Base-by-base conservation (phyloP, 2,113 vertebrate genomes). In the Ophiodon elongatus region DNA sequence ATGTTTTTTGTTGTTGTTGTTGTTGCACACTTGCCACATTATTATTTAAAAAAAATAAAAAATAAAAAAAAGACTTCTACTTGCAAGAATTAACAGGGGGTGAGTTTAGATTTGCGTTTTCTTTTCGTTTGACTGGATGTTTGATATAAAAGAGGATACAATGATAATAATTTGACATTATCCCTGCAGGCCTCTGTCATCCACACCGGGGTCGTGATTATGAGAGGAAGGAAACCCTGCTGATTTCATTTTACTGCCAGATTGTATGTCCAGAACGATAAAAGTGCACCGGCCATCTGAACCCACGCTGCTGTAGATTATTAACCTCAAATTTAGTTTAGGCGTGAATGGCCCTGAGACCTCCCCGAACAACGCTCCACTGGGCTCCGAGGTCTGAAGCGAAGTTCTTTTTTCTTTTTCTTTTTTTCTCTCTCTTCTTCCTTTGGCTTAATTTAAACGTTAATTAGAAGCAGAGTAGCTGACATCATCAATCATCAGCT, bases 381-480 rank as follows among this genome's bases (percentile, higher is more conserved):
- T 88, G 70, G 74, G 80, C 79, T 82, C 73, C 59, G 39, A 73
- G 75, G 85, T 85, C 71, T 87, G 47, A 52, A 75, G 59, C 66
- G 52, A 84, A 73, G n/a, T n/a, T n/a, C n/a, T n/a, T n/a, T n/a
- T n/a, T n/a, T n/a, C n/a, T n/a, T n/a, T n/a, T n/a, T n/a, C n/a
- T n/a, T n/a, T n/a, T n/a, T n/a, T 39, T 39, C 41, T 2, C 14
- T 7, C 13, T 43, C 41, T 43, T 43, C 41, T 43, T 80, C 1
- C 7, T 45, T 73, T 57, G 70, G 50, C 72, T 90, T 91, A 88
- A 94, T 94, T 94, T 89, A 91, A 93, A 91, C 89, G 92, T 93
- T 95, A 95, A 95, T 95, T 95, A 94, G 94, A 93, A 93, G 89
- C 93, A 93, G 93, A 86, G 75, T 93, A 92, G 90, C 93, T 95